A percentile compares a stretch with the other conserved stretches of the same genome.
These are phyloP conservation scores for Tholera decimalis DNA, from an alignment of 2,888 invertebrate genomes.

Conservation along the genomic window DNA sequence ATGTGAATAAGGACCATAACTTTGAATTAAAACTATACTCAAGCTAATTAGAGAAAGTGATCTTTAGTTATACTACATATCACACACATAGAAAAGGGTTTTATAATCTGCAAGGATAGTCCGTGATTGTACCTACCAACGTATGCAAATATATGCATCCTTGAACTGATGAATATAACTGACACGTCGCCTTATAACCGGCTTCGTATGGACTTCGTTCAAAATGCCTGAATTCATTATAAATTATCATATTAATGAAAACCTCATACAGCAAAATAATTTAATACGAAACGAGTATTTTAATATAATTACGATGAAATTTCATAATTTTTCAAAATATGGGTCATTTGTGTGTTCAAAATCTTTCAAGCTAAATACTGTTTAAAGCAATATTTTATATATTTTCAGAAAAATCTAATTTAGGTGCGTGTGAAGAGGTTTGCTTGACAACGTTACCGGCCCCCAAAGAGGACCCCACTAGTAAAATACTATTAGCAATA, in stretches of 20 bases:
- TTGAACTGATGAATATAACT: conserved; percentile 23
- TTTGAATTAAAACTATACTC: neutral
- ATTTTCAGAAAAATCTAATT: conserved; percentile 77
- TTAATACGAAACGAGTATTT: neutral
- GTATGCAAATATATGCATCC: conserved; percentile 29
- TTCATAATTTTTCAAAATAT: no score
- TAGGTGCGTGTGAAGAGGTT: conserved; percentile 77
- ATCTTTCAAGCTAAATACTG: neutral
- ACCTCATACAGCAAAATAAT: neutral
- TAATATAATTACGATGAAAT: neutral
- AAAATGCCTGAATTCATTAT: conserved; percentile 10
- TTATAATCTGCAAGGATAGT: conserved; percentile 1
- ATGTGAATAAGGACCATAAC: neutral
- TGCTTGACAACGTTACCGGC: conserved; percentile 82
- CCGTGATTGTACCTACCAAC: neutral
- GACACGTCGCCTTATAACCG: neutral
- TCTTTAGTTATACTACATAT: neutral
- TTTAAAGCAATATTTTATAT: neutral
- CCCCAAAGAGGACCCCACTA: conserved; percentile 84
- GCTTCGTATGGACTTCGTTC: conserved; percentile 6
- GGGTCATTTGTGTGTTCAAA: neutral
- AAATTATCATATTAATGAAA: conserved; percentile 22
- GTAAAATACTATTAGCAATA: conserved; percentile 83
- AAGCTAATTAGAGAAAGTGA: neutral
- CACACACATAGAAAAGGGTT: neutral